Percentiles rank a stretch among this genome's conserved stretches.
Conservation (phyloP, 2,113 vertebrate species). For the Halichoeres trimaculatus region DNA sequence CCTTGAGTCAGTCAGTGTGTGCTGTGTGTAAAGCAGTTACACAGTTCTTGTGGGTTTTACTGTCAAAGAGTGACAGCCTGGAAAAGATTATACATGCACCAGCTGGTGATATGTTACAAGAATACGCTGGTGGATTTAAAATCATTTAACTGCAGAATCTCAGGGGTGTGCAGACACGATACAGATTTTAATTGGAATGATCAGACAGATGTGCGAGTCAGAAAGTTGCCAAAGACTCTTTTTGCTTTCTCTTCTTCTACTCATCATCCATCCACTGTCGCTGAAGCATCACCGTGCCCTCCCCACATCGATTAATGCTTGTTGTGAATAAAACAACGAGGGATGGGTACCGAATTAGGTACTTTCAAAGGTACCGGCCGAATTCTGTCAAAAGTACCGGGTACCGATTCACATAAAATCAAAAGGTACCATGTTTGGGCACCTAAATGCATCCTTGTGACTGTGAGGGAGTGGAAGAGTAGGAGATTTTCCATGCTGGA, state of each 20-base stretch:
- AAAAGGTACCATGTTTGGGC: too few relatives aligned
- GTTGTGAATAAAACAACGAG: neutral
- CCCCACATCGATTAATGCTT: neutral
- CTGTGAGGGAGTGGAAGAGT: too few relatives aligned
- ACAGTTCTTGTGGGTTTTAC: slow-evolving; percentile 10
- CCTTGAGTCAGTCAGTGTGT: neutral
- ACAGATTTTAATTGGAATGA: slow-evolving; percentile 10
- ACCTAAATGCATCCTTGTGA: too few relatives aligned
- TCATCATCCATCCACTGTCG: too few relatives aligned
- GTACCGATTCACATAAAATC: too few relatives aligned
- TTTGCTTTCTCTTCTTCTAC: neutral
- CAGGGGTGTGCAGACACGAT: neutral
- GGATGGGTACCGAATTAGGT: too few relatives aligned
- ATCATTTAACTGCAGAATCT: neutral
- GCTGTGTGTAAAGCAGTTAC: neutral
- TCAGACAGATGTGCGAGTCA: slow-evolving; percentile 4
- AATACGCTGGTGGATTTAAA: neutral
- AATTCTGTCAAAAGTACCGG: too few relatives aligned
- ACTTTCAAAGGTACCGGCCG: too few relatives aligned
- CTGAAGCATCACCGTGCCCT: neutral
- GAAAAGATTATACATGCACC: slow-evolving; percentile 11
- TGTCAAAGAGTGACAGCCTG: slow-evolving; percentile 24
- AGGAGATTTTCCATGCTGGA: too few relatives aligned
- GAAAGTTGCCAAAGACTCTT: neutral
- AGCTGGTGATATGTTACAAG: slow-evolving; percentile 36